Evolutionary conservation across 2,113 vertebrate species (phyloP).

Genomic region (Dasyurus viverrinus): DNA sequence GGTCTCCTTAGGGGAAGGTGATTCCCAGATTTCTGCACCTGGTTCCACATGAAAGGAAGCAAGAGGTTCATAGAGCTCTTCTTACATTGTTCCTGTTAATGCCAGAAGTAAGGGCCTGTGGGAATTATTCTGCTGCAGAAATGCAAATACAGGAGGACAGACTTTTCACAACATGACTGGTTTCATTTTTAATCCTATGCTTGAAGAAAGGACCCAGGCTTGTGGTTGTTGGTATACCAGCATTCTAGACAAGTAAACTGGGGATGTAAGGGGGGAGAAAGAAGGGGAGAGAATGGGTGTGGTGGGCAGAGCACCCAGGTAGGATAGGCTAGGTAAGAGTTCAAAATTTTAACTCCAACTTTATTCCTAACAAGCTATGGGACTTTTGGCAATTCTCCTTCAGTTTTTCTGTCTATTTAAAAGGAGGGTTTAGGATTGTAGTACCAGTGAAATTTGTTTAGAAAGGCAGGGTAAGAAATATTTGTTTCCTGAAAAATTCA

Average conservation of each 20-base stretch:
- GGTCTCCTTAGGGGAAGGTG: not conserved
- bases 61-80: not conserved
- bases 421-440: not conserved
- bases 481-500: not conserved
- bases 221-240: not conserved
- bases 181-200: not conserved
- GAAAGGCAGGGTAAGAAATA: not conserved
- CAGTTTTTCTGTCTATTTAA: not conserved
- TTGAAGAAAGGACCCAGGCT: not conserved
- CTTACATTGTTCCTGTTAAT: not conserved
- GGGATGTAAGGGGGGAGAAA: not conserved
- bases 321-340: not conserved
- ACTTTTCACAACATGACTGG: not conserved
- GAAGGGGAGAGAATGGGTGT: not conserved
- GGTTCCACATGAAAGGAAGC: not conserved
- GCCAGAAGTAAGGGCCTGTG: not conserved
- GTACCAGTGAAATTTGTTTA: not conserved
- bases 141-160: not conserved
- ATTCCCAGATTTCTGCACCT: not conserved
- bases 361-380: not conserved
- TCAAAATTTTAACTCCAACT: not conserved
- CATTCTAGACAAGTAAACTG: not conserved
- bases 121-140: not conserved
- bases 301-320: not conserved
- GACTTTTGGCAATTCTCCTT: not conserved